A percentile compares a stretch with the other conserved stretches of the same genome.
phyloP scores from a whole-genome alignment of 2,797 vertebrate genomes.

The Tympanoctomys barrerae region DNA sequence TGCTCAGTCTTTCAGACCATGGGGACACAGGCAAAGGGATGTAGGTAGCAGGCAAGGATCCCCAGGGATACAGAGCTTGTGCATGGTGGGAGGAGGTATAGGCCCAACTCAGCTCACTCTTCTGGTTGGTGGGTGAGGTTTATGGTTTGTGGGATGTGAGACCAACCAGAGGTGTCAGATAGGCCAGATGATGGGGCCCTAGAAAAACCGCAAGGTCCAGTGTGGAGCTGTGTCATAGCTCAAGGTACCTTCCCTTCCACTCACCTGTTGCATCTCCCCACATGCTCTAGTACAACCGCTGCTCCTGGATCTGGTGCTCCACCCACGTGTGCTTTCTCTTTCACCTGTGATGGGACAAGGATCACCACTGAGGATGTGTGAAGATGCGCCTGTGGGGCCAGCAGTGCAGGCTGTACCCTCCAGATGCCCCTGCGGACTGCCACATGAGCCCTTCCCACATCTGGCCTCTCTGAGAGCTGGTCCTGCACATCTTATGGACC shows the following conservation, averaged over 20 bases:
- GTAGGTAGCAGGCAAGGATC: background rate
- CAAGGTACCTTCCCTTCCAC: accelerated
- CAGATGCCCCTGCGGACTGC: accelerated
- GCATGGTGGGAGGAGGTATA: background rate
- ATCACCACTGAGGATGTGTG: background rate
- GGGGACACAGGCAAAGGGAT: background rate
- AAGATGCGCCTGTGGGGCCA: constrained; percentile 53
- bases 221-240: too few species aligned
- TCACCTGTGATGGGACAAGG: background rate
- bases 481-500: background rate
- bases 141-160: background rate
- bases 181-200: background rate
- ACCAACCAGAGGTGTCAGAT: background rate
- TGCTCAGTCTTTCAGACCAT: accelerated
- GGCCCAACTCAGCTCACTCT: too few species aligned
- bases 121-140: background rate
- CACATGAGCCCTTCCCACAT: background rate
- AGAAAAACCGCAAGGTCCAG: background rate
- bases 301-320: constrained; percentile 29
- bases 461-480: constrained; percentile 34
- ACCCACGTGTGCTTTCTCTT: constrained; percentile 47
- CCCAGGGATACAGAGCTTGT: accelerated
- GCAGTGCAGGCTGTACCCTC: background rate
- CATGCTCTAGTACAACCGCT: constrained; percentile 61
- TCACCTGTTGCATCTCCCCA: accelerated